Evolutionary conservation across 2,113 vertebrate genomes (phyloP).

Genomic region (Megaceryle torquata): DNA sequence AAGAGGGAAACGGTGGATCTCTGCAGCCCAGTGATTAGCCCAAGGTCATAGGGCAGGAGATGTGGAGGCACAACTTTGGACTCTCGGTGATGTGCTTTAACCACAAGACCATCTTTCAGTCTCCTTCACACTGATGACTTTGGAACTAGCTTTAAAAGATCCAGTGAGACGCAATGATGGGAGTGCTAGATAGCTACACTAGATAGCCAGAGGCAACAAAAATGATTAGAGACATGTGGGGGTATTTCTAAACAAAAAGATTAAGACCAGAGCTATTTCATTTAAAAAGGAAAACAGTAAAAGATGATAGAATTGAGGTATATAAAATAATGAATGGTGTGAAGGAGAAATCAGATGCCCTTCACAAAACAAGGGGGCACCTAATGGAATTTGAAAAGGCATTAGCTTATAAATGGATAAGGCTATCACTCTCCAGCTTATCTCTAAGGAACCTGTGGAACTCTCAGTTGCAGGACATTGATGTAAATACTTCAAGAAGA

Average conservation of each 20-base stretch:
- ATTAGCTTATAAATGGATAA: constrained; percentile 3
- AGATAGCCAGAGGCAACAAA: constrained; percentile 50
- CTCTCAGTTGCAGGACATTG: background rate
- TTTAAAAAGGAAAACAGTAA: constrained; percentile 59
- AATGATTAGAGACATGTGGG: constrained; percentile 58
- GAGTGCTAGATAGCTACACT: constrained; percentile 42
- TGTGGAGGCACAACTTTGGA: background rate
- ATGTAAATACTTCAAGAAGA: background rate
- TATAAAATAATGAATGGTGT: constrained; percentile 33
- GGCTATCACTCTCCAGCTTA: background rate
- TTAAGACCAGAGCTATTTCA: constrained; percentile 59
- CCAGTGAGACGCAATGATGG: constrained; percentile 46
- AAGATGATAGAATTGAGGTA: constrained; percentile 37
- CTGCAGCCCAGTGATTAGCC: background rate
- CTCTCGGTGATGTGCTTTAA: background rate
- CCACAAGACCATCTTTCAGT: constrained; percentile 18
- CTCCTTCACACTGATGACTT: constrained; percentile 54
- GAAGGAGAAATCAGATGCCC: constrained; percentile 65
- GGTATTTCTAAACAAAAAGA: constrained; percentile 61
- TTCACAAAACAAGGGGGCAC: constrained; percentile 37
- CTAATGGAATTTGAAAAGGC: constrained; percentile 18
- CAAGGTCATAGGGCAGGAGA: background rate
- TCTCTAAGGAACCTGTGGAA: background rate
- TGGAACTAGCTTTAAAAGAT: constrained; percentile 62
- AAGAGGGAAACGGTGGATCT: background rate